Evolutionary conservation across 1,140 invertebrate species (phyloP).

Genomic region (Drosophila seguyi): DNA sequence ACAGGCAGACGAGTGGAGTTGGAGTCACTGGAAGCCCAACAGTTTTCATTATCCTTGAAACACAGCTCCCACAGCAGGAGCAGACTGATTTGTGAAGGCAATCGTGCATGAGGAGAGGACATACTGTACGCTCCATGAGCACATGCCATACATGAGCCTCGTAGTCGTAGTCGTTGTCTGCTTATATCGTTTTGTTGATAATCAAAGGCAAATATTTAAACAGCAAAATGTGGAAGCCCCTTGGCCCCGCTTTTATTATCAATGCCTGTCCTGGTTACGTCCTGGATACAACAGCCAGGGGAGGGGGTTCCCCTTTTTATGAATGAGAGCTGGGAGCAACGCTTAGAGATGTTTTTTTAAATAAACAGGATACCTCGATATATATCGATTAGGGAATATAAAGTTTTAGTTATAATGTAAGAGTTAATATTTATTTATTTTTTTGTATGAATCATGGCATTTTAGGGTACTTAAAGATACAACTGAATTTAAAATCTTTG

Average conservation of each 20-base stretch:
- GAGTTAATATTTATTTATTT: too few relatives aligned
- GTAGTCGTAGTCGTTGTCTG: slow-evolving; percentile 8
- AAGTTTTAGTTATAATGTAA: too few relatives aligned
- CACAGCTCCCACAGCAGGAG: background rate
- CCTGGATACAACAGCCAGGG: slow-evolving; percentile 8
- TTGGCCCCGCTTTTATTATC: background rate
- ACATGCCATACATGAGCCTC: background rate
- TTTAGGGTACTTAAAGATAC: too few relatives aligned
- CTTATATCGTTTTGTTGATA: slow-evolving; percentile 68
- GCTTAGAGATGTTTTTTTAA: background rate
- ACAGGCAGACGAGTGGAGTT: slow-evolving; percentile 25
- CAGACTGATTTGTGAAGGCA: slow-evolving; percentile 18
- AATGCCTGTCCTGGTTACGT: slow-evolving; percentile 7
- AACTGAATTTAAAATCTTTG: too few relatives aligned
- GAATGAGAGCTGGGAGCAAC: background rate
- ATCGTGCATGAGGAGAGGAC: slow-evolving; percentile 39
- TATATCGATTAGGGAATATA: background rate
- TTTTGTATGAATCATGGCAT: too few relatives aligned
- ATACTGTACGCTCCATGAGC: background rate
- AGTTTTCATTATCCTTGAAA: slow-evolving; percentile 44
- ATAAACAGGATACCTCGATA: background rate
- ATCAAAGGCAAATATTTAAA: slow-evolving; percentile 83
- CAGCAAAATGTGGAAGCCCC: slow-evolving; percentile 57
- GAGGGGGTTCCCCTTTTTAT: background rate
- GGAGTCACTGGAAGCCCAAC: slow-evolving; percentile 6